These are phyloP conservation scores for Eurypyga helias DNA, from an alignment of 2,113 vertebrate species.

Conservation along the genomic window DNA sequence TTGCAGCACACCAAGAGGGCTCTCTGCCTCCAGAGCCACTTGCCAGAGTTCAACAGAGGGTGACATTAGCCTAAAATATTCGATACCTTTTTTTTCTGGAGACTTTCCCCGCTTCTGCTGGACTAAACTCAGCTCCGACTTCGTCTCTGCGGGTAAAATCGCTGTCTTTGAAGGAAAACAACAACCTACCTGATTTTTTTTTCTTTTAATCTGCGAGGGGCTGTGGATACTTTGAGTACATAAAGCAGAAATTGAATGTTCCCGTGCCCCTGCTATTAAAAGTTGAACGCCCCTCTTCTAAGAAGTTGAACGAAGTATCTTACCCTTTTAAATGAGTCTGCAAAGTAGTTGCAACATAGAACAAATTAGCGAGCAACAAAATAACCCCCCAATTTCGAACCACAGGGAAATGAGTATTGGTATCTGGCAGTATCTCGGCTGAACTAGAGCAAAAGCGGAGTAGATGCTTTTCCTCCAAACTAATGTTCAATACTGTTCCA, in stretches of 20 bases:
- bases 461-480: neutral
- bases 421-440: neutral
- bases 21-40: neutral
- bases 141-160: neutral
- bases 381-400: neutral
- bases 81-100: neutral
- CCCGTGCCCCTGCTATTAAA: neutral
- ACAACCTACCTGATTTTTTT: neutral
- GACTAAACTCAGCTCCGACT: neutral
- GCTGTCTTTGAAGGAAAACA: neutral
- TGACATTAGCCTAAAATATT: constrained; percentile 41
- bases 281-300: neutral
- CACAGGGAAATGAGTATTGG: neutral
- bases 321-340: neutral
- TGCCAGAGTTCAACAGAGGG: constrained; percentile 8
- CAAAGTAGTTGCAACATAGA: neutral
- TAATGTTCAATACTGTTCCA: neutral
- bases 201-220: neutral
- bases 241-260: neutral
- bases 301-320: neutral
- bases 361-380: neutral
- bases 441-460: neutral
- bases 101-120: neutral
- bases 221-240: neutral
- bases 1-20: neutral